Conservation (phyloP, 1,140 invertebrate genomes). For the Bombyx mandarina region DNA sequence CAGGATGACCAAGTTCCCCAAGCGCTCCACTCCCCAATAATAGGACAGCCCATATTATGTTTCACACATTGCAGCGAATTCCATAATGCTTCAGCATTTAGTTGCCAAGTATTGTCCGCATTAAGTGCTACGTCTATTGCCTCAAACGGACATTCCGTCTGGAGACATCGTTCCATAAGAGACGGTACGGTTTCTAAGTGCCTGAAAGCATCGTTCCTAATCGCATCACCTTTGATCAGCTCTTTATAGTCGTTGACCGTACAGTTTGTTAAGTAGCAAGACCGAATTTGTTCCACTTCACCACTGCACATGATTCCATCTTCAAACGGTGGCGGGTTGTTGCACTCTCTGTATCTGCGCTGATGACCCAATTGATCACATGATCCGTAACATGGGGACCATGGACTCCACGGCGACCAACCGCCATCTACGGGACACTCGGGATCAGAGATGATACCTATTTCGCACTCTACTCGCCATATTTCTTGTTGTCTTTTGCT, state of each 20-base stretch:
- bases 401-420: constrained; percentile 47
- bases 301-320: constrained; percentile 46
- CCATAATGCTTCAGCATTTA: constrained; percentile 50
- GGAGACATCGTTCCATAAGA: constrained; percentile 46
- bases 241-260: constrained; percentile 38
- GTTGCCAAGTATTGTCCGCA: constrained; percentile 50
- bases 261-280: constrained; percentile 47
- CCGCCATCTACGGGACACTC: constrained; percentile 55
- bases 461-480: constrained; percentile 52
- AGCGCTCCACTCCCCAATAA: constrained; percentile 45
- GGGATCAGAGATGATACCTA: constrained; percentile 41
- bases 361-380: constrained; percentile 48
- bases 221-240: constrained; percentile 30
- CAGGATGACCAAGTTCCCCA: constrained; percentile 54
- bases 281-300: constrained; percentile 37
- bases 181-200: constrained; percentile 46
- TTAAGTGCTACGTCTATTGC: constrained; percentile 37
- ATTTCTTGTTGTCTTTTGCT: constrained; percentile 32
- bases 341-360: constrained; percentile 36
- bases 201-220: constrained; percentile 32
- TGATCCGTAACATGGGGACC: constrained; percentile 40
- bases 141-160: constrained; percentile 47
- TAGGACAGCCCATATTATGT: constrained; percentile 47
- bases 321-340: constrained; percentile 41
- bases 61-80: constrained; percentile 55